Conservation (phyloP, 2,113 vertebrate genomes). For the Diphyllodes magnificus region DNA sequence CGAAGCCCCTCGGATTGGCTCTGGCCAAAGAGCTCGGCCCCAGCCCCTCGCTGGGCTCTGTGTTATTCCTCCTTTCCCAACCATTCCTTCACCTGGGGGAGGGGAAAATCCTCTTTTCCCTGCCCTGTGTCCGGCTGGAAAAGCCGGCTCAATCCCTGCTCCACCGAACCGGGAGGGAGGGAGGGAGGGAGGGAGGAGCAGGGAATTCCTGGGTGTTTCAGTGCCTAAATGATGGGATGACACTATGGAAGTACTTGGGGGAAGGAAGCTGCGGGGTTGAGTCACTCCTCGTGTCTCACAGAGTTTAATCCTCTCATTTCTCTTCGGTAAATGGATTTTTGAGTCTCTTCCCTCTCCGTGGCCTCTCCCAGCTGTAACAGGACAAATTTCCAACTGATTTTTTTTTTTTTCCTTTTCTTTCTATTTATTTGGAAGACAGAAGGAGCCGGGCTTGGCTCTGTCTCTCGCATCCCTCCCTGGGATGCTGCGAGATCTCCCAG, state of each 20-base stretch:
- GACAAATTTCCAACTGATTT: constrained; percentile 27
- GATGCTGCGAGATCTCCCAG: background rate
- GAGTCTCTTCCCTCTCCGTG: background rate
- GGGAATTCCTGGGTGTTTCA: background rate
- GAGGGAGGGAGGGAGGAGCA: background rate
- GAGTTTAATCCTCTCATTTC: background rate
- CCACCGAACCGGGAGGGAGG: background rate
- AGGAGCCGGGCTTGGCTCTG: background rate
- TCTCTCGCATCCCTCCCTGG: background rate
- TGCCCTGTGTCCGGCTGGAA: background rate
- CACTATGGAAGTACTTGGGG: background rate
- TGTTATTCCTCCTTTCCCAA: background rate
- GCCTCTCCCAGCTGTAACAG: background rate
- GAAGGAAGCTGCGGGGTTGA: background rate
- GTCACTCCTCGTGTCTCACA: background rate
- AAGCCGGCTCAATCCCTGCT: background rate
- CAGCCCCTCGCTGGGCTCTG: background rate
- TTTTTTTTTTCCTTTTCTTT: constrained; percentile 2
- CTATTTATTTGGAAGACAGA: constrained; percentile 59
- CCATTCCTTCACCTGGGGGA: background rate
- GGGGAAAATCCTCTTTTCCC: background rate
- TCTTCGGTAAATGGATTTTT: background rate
- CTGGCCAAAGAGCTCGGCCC: background rate
- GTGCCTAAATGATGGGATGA: background rate
- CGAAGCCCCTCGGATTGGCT: rapidly evolving